Evolutionary conservation across 35 echinoderm and acorn worm genomes (phyloP).

Genomic region (Apostichopus californicus): DNA sequence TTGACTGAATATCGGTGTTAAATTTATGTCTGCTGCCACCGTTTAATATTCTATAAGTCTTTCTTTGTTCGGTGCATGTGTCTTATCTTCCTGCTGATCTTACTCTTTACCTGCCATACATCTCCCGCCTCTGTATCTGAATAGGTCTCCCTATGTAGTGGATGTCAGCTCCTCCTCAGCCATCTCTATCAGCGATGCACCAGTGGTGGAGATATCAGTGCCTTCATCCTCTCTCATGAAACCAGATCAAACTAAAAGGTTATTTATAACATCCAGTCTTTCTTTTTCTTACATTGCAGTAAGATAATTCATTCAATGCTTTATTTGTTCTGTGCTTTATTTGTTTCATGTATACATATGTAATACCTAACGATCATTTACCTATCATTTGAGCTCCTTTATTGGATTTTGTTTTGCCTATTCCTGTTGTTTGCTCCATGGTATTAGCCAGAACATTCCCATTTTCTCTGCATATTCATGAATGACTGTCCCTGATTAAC

Average conservation of each 20-base stretch:
- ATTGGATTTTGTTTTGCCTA: too few relatives aligned
- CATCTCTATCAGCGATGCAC: constrained; percentile 27
- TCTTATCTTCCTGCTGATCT: background rate
- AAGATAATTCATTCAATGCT: too few relatives aligned
- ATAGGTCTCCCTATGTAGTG: background rate
- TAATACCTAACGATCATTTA: too few relatives aligned
- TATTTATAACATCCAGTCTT: background rate
- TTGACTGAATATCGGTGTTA: constrained; percentile 2
- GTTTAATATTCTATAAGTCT: constrained; percentile 6
- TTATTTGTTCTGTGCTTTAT: too few relatives aligned
- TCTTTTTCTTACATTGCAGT: background rate
- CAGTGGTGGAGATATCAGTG: constrained; percentile 18
- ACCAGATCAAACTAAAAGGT: constrained; percentile 18
- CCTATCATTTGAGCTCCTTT: too few relatives aligned
- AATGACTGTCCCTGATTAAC: too few relatives aligned
- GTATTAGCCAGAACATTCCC: too few relatives aligned
- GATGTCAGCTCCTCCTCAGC: background rate
- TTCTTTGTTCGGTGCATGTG: background rate
- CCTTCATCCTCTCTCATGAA: background rate
- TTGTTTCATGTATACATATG: too few relatives aligned
- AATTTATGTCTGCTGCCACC: background rate
- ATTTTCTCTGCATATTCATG: too few relatives aligned
- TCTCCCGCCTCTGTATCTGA: background rate
- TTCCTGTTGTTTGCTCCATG: too few relatives aligned
- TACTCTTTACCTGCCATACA: background rate